Conservation (phyloP, 2,113 vertebrate genomes). For the Tachycineta bicolor region DNA sequence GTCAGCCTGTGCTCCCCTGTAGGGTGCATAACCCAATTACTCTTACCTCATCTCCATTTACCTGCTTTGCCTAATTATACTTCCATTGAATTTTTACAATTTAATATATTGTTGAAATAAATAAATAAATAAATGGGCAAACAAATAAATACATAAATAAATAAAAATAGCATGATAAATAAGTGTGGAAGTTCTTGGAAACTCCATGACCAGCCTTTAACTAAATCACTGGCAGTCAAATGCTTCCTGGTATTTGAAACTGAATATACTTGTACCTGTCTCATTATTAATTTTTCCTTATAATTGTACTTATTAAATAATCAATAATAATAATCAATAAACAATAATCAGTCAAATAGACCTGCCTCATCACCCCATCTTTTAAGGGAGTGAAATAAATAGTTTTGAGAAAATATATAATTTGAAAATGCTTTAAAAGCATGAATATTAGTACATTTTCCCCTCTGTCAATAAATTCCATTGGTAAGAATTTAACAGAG, state of each 20-base stretch:
- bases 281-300: not conserved
- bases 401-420: not conserved
- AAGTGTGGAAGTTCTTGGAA: not conserved
- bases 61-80: not conserved
- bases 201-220: not conserved
- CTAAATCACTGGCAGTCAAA: not conserved
- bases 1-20: not conserved
- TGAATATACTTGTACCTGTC: not conserved
- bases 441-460: not conserved
- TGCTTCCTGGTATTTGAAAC: not conserved
- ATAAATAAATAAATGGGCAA: not conserved
- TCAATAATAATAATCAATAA: too few relatives aligned
- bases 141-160: too few relatives aligned
- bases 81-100: not conserved
- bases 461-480: not conserved
- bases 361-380: accelerated
- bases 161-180: not conserved
- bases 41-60: not conserved
- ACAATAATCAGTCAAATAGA: not conserved
- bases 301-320: not conserved
- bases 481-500: not conserved
- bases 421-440: not conserved
- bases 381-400: not conserved
- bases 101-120: not conserved
- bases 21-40: not conserved